Evolutionary conservation across 1,140 invertebrate species (phyloP).

Genomic region (Kradibia gibbosae): DNA sequence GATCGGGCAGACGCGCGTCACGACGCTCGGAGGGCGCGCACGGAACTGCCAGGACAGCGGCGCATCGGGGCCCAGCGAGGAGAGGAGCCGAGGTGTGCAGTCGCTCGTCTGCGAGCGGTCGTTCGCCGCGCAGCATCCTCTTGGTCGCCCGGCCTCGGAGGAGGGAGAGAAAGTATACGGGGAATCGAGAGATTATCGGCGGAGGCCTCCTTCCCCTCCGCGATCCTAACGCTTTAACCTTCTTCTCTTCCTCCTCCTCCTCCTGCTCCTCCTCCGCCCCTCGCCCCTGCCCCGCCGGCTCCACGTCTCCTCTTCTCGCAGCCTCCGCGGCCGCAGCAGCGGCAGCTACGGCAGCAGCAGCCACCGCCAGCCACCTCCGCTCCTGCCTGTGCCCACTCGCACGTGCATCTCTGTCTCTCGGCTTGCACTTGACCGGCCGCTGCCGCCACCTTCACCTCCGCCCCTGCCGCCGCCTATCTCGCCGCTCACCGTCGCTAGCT

Average conservation of each 20-base stretch:
- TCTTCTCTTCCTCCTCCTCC: constrained; percentile 23
- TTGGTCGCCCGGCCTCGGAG: constrained; percentile 31
- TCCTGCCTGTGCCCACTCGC: constrained; percentile 46
- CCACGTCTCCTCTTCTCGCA: not conserved
- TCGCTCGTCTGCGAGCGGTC: constrained; percentile 28
- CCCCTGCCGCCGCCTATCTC: not conserved
- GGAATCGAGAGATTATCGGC: constrained; percentile 63
- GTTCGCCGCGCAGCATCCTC: constrained; percentile 24
- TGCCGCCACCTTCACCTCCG: not conserved
- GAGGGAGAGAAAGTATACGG: constrained; percentile 55
- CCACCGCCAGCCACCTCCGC: constrained; percentile 38
- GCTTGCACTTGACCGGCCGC: not conserved
- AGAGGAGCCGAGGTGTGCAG: not conserved
- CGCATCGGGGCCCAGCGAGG: not conserved
- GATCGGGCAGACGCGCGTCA: constrained; percentile 5
- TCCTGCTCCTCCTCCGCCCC: not conserved
- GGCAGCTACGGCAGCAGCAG: no score
- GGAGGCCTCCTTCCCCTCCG: constrained; percentile 30
- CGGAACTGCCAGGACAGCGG: not conserved
- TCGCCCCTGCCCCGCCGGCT: constrained; percentile 1
- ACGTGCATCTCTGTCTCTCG: constrained; percentile 37
- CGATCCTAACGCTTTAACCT: constrained; percentile 19
- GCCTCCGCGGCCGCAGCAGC: constrained; percentile 1
- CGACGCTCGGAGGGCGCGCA: not conserved
- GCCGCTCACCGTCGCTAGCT: no score